These are phyloP conservation scores for Drosophila rhopaloa DNA, from an alignment of 1,140 invertebrate genomes.

Conservation along the genomic window DNA sequence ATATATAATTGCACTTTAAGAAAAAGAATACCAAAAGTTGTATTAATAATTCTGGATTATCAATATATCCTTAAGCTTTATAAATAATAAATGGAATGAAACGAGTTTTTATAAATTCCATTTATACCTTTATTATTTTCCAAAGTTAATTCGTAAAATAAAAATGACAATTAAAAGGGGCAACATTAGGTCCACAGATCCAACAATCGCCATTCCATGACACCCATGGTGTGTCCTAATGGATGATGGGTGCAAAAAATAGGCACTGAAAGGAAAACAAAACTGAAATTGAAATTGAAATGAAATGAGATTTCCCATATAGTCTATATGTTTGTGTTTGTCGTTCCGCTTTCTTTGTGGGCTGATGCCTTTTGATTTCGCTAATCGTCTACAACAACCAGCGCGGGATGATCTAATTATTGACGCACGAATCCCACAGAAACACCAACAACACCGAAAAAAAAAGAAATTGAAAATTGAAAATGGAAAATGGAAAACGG, in stretches of 20 bases:
- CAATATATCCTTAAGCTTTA: too few species aligned
- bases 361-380: constrained; percentile 73
- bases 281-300: constrained; percentile 29
- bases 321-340: constrained; percentile 31
- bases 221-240: constrained; percentile 17
- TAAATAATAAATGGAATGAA: too few species aligned
- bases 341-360: constrained; percentile 59
- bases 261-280: constrained; percentile 17
- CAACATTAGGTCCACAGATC: not conserved
- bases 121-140: too few species aligned
- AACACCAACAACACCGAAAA: constrained; percentile 30
- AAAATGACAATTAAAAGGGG: too few species aligned
- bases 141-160: too few species aligned
- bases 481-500: constrained; percentile 30
- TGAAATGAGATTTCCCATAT: constrained; percentile 29
- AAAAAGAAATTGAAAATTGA: constrained; percentile 25
- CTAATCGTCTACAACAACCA: constrained; percentile 74
- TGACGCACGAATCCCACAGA: constrained; percentile 72
- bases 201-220: not conserved
- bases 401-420: constrained; percentile 78
- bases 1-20: too few species aligned
- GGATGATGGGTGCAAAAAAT: constrained; percentile 12
- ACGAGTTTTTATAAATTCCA: too few species aligned
- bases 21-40: too few species aligned
- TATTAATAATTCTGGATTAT: too few species aligned